Evolutionary conservation across 1,140 invertebrate species (phyloP), one percentile per base, ranked within the genome.

Genomic region (Drosophila sulfurigaster): DNA sequence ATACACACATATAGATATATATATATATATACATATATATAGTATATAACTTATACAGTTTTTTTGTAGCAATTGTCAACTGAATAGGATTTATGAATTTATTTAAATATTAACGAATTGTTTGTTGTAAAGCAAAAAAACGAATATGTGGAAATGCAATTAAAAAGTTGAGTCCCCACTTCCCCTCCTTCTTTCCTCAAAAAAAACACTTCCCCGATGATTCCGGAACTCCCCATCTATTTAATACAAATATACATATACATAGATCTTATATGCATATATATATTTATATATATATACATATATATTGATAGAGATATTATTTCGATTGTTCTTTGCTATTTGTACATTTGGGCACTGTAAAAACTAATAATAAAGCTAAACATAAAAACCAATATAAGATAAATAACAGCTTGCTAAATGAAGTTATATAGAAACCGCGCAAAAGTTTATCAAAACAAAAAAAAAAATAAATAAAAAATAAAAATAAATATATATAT

Each of bases 321-420:
- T 57, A 57, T 70, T 63, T 69, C 13, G 13, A 75, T 49, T 62
- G 28, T 45, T 62, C 54, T 28, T 57, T 45, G 41, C 78, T 76
- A 64, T 75, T 67, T 78, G 63, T 75, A 82, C 25, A 79, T 78
- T 69, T 77, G 41, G 75, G 67, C 81, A 82, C 71, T 82, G 81
- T 82, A 82, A 82, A 78, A 70, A 72, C 49, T 52, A 52, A 52
- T 28, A 52, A 11, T 30, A 51, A 20, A 54, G n/a, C 46, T 52
- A 48, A 73, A 52, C 45, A 48, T 28, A 63, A 63, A 66, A 65
- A 64, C 49, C 56, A 57, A 75, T 38, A 77, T 54, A 65, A 46
- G 51, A 63, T 32, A 13, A 68, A 62, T 66, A 64, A 72, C 35
- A 49, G 69, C 77, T 76, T 82, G 73, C 72, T 79, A 83, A 77